Evolutionary conservation across 2,797 vertebrate species (phyloP), one percentile per base, ranked within the genome.

Genomic region (Betta splendens): DNA sequence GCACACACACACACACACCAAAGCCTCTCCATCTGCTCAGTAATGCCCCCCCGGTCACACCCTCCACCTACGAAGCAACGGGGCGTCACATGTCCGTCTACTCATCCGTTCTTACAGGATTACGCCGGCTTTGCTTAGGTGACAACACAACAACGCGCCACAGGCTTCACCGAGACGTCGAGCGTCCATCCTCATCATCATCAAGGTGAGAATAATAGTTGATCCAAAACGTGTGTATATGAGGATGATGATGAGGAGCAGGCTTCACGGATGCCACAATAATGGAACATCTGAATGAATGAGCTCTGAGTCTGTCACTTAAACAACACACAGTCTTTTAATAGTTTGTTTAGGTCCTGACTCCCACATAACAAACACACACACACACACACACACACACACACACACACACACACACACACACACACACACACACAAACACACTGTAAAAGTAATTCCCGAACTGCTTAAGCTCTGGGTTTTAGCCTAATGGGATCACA

Each of bases 91-190:
- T 86, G 87, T 81, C 80, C 82, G 79, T 74, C 77, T 80, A 89
- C 89, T 91, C 89, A 90, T 90, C 86, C 87, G 72, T 78, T 87
- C 87, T 90, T 85, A 89, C 75, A 81, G 85, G 89, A 92, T 92
- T 91, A 92, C 49, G 33, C 66, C 64, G 69, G 90, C 89, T 86
- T 90, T 86, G 71, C 83, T 87, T 82, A 84, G 83, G 79, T 79
- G 82, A 89, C 83, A 85, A 80, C 65, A 75, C 80, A 72, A n/a
- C 15, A 11, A 57, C 16, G 15, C 51, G 23, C 44, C 10, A 18
- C 29, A 37, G 57, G 32, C 56, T 31, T 36, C 11, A 2, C 39
- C 3, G 20, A 68, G 43, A 62, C n/a, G 7, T 5, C 20, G n/a
- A n/a, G n/a, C n/a, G n/a, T n/a, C n/a, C n/a, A n/a, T n/a, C n/a